phyloP scores from a whole-genome alignment of 2,797 vertebrate species.

The Tadarida brasiliensis region DNA sequence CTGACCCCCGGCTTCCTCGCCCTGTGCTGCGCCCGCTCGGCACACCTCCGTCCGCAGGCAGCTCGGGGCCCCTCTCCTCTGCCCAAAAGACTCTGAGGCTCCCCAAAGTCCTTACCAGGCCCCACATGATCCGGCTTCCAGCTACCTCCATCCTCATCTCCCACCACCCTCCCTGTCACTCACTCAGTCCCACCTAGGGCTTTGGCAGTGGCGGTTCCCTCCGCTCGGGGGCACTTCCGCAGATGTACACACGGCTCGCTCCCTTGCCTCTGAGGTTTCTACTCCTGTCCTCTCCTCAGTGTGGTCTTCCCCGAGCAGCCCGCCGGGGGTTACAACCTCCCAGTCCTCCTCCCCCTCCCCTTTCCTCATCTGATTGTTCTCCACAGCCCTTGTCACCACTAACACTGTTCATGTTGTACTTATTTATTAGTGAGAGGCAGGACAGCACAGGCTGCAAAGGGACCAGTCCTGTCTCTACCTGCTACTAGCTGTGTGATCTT shows the following conservation, averaged over 20 bases:
- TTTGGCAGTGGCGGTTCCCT: neutral
- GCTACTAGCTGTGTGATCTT: neutral
- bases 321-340: neutral
- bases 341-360: neutral
- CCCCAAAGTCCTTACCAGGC: neutral
- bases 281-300: neutral
- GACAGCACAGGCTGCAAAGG: neutral
- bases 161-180: neutral
- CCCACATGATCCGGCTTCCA: neutral
- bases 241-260: rapidly evolving
- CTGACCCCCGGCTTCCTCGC: rapidly evolving
- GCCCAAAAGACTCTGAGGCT: neutral
- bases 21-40: neutral
- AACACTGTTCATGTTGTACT: neutral
- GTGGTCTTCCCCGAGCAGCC: neutral
- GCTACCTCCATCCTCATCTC: neutral
- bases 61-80: neutral
- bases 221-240: neutral
- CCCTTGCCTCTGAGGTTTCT: neutral
- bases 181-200: neutral
- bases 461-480: neutral
- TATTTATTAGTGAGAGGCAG: neutral
- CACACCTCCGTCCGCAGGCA: neutral
- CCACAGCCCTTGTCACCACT: neutral
- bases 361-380: neutral